Percentiles rank a stretch among this genome's conserved stretches.
Evolutionary conservation across 1,140 invertebrate species (phyloP).

Genomic region (Saccostrea echinata): DNA sequence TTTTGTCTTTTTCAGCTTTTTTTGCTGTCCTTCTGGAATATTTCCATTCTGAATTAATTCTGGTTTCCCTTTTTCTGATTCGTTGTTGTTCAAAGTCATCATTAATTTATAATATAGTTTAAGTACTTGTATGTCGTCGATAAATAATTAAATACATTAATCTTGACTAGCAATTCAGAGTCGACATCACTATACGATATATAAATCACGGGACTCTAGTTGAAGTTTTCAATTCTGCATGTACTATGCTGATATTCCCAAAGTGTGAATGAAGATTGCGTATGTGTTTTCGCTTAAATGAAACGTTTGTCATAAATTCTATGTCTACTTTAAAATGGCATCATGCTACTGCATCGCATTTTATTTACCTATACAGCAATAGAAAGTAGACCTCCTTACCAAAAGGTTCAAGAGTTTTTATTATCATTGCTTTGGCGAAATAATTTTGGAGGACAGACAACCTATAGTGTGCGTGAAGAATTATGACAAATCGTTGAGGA

Average conservation of each 20-base stretch:
- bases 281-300: constrained; percentile 28
- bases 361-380: not conserved
- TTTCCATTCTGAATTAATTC: not conserved
- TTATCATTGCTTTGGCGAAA: constrained; percentile 13
- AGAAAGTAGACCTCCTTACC: not conserved
- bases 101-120: not conserved
- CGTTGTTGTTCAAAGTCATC: constrained; percentile 21
- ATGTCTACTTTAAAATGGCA: not conserved
- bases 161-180: no score
- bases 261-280: not conserved
- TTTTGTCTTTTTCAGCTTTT: not conserved
- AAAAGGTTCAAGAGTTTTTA: constrained; percentile 9
- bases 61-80: not conserved
- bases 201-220: no score
- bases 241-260: not conserved
- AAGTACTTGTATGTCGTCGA: not conserved
- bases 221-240: not conserved
- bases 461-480: not conserved
- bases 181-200: not conserved
- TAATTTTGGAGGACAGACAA: not conserved
- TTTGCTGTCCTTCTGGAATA: not conserved
- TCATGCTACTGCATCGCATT: not conserved
- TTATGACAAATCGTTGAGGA: not conserved
- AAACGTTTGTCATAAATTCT: not conserved
- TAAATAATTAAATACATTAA: not conserved